Evolutionary conservation across 1,140 invertebrate genomes (phyloP).

Genomic region (Neodiprion lecontei): DNA sequence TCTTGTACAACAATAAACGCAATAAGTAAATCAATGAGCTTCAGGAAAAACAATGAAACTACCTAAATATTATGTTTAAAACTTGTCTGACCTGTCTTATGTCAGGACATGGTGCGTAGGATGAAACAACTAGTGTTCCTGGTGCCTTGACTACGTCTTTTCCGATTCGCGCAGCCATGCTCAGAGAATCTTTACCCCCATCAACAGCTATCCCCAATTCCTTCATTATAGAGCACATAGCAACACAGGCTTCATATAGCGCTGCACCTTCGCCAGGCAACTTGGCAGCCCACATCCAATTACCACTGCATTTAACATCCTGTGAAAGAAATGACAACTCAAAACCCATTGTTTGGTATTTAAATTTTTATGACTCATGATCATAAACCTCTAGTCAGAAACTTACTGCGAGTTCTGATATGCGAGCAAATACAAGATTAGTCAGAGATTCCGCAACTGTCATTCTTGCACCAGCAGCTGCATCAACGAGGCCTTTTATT

Average conservation of each 20-base stretch:
- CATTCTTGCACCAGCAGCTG: slow-evolving; percentile 87
- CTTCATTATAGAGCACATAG: slow-evolving; percentile 89
- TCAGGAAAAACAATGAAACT: neutral
- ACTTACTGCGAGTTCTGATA: slow-evolving; percentile 76
- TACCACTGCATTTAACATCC: slow-evolving; percentile 96
- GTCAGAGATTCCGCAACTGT: slow-evolving; percentile 92
- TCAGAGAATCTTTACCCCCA: slow-evolving; percentile 97
- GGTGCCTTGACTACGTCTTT: slow-evolving; percentile 84
- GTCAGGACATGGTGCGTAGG: slow-evolving; percentile 93
- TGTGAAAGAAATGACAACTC: slow-evolving; percentile 37
- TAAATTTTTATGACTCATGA: neutral
- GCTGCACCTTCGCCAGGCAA: slow-evolving; percentile 88
- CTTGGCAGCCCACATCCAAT: slow-evolving; percentile 99
- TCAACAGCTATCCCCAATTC: slow-evolving; percentile 91
- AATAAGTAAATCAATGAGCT: slow-evolving; percentile 17
- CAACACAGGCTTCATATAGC: slow-evolving; percentile 84
- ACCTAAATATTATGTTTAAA: neutral
- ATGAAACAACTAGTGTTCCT: slow-evolving; percentile 92
- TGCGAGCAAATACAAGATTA: slow-evolving; percentile 95
- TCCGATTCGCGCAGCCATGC: slow-evolving; percentile 91
- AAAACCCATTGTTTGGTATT: neutral
- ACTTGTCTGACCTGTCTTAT: slow-evolving; percentile 67
- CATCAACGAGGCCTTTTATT: slow-evolving; percentile 86
- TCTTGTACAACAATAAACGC: neutral
- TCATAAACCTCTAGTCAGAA: slow-evolving; percentile 4